Evolutionary conservation across 2,797 vertebrate genomes (phyloP).

Genomic region (Sylvia borin): DNA sequence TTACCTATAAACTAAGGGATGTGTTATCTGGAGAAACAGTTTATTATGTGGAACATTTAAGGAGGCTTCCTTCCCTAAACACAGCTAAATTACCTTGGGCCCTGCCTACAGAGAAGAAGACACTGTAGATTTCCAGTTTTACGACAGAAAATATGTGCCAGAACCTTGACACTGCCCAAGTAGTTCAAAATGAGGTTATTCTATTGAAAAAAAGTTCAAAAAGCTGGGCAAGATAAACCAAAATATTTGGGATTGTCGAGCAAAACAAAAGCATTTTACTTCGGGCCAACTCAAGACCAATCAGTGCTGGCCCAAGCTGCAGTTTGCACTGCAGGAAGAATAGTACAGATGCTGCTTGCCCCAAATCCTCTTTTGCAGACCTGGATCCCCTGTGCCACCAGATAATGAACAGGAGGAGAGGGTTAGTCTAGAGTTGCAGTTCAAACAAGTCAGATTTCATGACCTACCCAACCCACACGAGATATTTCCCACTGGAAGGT

Average conservation of each 20-base stretch:
- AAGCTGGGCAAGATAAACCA: not conserved
- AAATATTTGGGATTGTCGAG: not conserved
- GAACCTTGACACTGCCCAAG: not conserved
- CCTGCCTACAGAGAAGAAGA: not conserved
- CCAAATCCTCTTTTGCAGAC: not conserved
- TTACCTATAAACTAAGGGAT: not conserved
- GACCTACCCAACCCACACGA: not conserved
- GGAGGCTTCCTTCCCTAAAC: not conserved
- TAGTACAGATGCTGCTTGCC: not conserved
- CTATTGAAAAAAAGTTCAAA: not conserved
- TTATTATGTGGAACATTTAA: conserved; percentile 1
- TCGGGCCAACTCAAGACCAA: not conserved
- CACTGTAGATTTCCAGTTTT: not conserved
- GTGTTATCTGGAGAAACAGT: not conserved
- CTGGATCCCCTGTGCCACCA: not conserved
- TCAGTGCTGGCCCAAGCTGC: not conserved
- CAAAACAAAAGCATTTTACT: not conserved
- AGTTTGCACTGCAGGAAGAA: not conserved
- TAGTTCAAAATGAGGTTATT: not conserved
- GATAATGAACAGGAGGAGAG: not conserved
- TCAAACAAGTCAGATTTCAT: not conserved
- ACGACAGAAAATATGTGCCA: not conserved
- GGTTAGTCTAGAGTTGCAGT: not conserved
- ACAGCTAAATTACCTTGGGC: not conserved
- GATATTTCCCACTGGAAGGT: not conserved